A percentile compares a stretch with the other conserved stretches of the same genome.
Conservation (phyloP, 2,113 vertebrate genomes). For the Drymodes brunneopygia region DNA sequence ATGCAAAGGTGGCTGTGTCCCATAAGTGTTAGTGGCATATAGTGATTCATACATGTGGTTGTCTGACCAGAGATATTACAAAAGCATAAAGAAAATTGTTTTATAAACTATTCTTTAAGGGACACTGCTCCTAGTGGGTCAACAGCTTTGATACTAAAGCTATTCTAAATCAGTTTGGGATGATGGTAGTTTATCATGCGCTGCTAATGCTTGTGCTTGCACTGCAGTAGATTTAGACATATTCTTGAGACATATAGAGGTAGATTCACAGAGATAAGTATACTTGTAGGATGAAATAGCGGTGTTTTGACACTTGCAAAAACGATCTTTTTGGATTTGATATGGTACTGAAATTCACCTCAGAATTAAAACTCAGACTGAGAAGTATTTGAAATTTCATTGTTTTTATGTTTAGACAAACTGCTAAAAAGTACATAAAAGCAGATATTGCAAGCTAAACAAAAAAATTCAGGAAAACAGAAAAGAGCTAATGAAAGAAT, state of each 20-base stretch:
- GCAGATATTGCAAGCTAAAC: not conserved
- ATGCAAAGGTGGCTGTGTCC: not conserved
- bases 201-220: not conserved
- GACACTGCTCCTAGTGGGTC: not conserved
- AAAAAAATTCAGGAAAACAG: not conserved
- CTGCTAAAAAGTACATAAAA: not conserved
- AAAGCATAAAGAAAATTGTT: not conserved
- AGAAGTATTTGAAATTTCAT: not conserved
- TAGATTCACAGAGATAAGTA: not conserved
- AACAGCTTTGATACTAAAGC: not conserved
- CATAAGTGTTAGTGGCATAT: not conserved
- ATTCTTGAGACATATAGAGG: not conserved
- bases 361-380: not conserved
- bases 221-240: not conserved
- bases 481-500: not conserved
- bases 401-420: not conserved
- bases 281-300: not conserved
- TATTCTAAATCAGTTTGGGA: not conserved
- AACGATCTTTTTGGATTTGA: accelerated
- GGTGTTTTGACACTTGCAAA: not conserved
- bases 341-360: not conserved
- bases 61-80: not conserved
- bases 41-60: accelerated
- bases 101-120: not conserved
- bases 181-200: not conserved